Conservation (phyloP, 1,140 invertebrate genomes). For the Drosophila sucinea region DNA sequence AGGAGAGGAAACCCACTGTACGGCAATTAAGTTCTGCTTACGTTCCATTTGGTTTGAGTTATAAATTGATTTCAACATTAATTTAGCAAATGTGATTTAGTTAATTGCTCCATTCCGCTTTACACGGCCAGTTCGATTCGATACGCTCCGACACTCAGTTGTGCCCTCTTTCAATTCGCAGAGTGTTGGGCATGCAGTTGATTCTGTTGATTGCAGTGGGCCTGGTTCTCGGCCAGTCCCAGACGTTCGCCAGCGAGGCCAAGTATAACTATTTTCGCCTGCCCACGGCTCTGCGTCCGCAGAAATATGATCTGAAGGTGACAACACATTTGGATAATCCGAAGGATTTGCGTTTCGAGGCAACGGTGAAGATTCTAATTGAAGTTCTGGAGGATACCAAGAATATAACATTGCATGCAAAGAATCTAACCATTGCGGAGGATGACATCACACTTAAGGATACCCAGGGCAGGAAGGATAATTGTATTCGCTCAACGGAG, state of each 20-base stretch:
- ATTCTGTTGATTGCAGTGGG: slow-evolving; percentile 50
- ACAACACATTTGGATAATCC: slow-evolving; percentile 85
- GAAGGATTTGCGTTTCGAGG: slow-evolving; percentile 86
- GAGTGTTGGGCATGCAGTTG: slow-evolving; percentile 56
- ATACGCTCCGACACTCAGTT: slow-evolving; percentile 14
- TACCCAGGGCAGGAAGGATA: slow-evolving; percentile 61
- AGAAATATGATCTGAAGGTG: slow-evolving; percentile 88
- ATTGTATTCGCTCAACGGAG: slow-evolving; percentile 66
- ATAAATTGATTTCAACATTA: slow-evolving; percentile 43
- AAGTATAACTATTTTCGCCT: slow-evolving; percentile 85
- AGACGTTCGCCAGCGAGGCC: slow-evolving; percentile 10
- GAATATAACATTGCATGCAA: slow-evolving; percentile 88
- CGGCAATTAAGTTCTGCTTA: slow-evolving; percentile 30
- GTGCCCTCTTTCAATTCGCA: slow-evolving; percentile 21
- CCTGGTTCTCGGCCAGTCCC: slow-evolving; percentile 43
- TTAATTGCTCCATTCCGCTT: slow-evolving; percentile 56
- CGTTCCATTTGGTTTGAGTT: slow-evolving; percentile 42
- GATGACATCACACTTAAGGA: slow-evolving; percentile 79
- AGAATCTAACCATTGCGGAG: slow-evolving; percentile 85
- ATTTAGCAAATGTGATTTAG: slow-evolving; percentile 49
- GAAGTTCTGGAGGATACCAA: slow-evolving; percentile 84
- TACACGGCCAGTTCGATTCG: slow-evolving; percentile 9
- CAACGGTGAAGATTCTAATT: slow-evolving; percentile 86
- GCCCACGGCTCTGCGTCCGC: slow-evolving; percentile 86
- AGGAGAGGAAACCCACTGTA: neutral